A percentile compares a stretch with the other conserved stretches of the same genome.
These are phyloP conservation scores for Ramazzottius varieornatus DNA, from an alignment of 2,888 invertebrate species.

Conservation along the genomic window DNA sequence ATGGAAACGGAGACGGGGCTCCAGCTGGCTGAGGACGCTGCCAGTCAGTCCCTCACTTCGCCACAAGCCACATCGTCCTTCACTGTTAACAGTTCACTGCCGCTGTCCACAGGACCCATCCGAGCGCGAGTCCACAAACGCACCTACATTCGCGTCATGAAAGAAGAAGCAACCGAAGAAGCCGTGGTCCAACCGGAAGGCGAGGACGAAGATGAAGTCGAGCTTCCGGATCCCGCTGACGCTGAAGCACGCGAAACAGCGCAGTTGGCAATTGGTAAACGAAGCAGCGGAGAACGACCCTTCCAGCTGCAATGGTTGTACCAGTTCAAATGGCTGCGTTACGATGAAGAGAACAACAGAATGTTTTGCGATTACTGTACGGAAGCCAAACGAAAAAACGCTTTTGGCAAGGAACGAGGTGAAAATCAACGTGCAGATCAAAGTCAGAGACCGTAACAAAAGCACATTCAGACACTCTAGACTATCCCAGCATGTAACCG, in stretches of 20 bases:
- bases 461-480: no score
- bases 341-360: neutral
- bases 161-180: neutral
- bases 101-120: neutral
- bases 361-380: neutral
- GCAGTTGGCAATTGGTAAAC: neutral
- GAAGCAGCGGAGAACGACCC: neutral
- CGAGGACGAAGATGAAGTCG: neutral
- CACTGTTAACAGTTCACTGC: no score
- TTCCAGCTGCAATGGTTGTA: neutral
- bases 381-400: neutral
- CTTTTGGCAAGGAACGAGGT: neutral
- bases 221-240: no score
- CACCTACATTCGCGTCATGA: neutral
- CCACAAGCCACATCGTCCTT: no score
- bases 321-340: neutral
- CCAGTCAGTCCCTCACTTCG: no score
- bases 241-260: neutral
- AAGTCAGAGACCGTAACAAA: no score
- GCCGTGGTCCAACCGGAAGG: neutral
- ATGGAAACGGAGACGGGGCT: neutral
- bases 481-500: no score
- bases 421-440: no score
- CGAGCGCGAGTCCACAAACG: no score
- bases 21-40: neutral